Conservation (phyloP, 2,113 vertebrate genomes). For the Nothocercus julius region DNA sequence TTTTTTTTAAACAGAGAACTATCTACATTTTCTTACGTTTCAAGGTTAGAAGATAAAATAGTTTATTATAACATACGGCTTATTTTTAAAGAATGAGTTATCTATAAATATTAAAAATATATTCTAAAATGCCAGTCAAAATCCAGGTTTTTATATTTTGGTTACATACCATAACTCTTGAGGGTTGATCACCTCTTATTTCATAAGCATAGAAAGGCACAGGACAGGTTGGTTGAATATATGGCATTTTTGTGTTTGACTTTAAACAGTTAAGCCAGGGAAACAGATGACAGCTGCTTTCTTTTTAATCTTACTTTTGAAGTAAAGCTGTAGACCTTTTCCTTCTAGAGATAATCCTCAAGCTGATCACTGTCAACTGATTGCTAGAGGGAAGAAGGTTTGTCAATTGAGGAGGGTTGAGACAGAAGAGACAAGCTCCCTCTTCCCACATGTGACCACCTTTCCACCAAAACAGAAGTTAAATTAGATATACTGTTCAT, state of each 20-base stretch:
- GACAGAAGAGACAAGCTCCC: background rate
- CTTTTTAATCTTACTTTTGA: conserved; percentile 42
- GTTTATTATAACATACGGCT: background rate
- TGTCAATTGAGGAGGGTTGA: conserved; percentile 14
- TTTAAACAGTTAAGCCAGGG: conserved; percentile 42
- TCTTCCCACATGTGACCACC: background rate
- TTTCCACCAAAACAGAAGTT: background rate
- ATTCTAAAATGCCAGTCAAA: background rate
- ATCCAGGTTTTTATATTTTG: background rate
- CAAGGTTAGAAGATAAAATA: background rate
- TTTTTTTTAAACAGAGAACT: background rate
- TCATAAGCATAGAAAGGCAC: background rate
- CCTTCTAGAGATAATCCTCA: conserved; percentile 42
- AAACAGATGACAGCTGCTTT: conserved; percentile 48
- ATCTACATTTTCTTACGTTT: background rate
- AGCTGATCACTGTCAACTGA: conserved; percentile 40
- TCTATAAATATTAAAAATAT: background rate
- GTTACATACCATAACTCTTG: background rate
- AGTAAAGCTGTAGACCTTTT: conserved; percentile 49
- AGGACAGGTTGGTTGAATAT: conserved; percentile 3
- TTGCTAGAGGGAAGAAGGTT: conserved; percentile 28
- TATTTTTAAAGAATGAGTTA: background rate
- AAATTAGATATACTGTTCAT: background rate
- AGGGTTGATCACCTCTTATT: background rate
- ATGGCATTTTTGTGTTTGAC: background rate